These are phyloP conservation scores for Myiotriccus ornatus DNA, from an alignment of 2,797 vertebrate genomes.

Conservation along the genomic window DNA sequence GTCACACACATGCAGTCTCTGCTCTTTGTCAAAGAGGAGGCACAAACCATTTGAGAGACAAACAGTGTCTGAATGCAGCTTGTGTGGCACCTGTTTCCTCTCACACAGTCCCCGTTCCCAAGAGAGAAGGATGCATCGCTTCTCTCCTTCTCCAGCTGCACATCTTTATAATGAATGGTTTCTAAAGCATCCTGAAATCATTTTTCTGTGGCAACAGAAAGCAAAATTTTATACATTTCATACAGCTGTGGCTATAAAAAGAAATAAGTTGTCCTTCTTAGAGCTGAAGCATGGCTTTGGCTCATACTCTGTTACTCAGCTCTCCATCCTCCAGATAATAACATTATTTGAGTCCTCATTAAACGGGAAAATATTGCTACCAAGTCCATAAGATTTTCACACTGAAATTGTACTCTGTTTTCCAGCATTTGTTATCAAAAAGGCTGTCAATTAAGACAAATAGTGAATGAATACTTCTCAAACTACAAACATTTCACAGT, in stretches of 20 bases:
- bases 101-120: neutral
- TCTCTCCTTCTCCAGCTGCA: neutral
- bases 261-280: neutral
- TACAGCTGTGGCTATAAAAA: neutral
- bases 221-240: neutral
- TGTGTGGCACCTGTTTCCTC: neutral
- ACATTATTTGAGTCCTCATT: neutral
- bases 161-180: neutral
- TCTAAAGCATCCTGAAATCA: neutral
- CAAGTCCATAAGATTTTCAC: neutral
- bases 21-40: neutral
- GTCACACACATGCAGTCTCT: neutral
- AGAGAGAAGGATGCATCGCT: neutral
- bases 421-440: neutral
- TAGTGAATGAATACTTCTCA: neutral
- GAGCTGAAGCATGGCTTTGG: neutral
- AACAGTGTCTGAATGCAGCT: neutral
- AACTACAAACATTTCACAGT: neutral
- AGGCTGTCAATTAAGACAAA: neutral
- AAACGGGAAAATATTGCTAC: neutral
- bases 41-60: neutral
- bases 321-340: neutral
- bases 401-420: neutral
- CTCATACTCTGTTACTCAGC: neutral
- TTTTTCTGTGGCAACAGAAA: slow-evolving; percentile 10